These are phyloP conservation scores for Saguinus midas DNA, from an alignment of 2,113 vertebrate species.

Conservation along the genomic window DNA sequence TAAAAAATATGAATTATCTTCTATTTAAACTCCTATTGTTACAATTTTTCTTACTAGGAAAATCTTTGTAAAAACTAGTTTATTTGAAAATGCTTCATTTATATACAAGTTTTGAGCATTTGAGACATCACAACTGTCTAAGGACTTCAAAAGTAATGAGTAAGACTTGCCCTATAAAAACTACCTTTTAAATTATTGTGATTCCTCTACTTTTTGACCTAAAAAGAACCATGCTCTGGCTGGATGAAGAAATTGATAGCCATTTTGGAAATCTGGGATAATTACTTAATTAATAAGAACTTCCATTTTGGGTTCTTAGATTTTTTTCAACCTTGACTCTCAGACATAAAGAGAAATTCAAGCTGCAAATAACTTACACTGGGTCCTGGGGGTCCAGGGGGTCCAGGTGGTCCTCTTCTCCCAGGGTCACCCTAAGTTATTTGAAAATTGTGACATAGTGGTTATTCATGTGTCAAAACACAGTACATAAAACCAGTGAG, in stretches of 20 bases:
- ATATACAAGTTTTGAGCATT: not conserved
- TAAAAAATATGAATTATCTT: not conserved
- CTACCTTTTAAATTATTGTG: not conserved
- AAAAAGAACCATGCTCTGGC: not conserved
- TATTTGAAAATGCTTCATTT: constrained; percentile 18
- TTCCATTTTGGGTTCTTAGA: not conserved
- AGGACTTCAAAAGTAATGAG: not conserved
- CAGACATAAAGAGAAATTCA: not conserved
- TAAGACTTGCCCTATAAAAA: not conserved
- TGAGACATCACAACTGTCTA: constrained; percentile 14
- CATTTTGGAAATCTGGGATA: not conserved
- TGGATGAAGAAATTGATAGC: not conserved
- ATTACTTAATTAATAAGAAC: not conserved
- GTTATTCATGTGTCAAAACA: constrained; percentile 44
- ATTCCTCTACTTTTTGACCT: not conserved
- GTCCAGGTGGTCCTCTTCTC: constrained; percentile 93
- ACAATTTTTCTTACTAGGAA: not conserved
- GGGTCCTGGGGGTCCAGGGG: constrained; percentile 89
- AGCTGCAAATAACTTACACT: constrained; percentile 85
- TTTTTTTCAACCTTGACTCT: not conserved
- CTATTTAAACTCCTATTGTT: not conserved
- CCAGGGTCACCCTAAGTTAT: constrained; percentile 91
- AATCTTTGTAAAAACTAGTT: constrained; percentile 30
- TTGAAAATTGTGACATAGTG: constrained; percentile 50
- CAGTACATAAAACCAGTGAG: not conserved